Conservation (phyloP, 2,888 invertebrate genomes). For the Bellardia bayeri region DNA sequence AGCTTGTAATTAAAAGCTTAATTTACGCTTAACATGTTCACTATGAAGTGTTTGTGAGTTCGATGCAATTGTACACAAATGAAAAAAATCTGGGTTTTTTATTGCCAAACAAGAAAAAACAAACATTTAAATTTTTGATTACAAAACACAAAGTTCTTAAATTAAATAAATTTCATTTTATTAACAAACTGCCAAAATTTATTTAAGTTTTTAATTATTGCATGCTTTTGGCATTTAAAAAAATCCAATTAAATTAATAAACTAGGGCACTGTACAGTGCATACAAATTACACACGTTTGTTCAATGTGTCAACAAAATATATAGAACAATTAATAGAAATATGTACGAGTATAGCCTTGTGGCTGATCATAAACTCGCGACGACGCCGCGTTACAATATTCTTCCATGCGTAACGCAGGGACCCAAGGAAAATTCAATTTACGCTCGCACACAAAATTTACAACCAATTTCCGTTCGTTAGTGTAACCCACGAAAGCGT, state of each 20-base stretch:
- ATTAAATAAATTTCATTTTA: slow-evolving; percentile 36
- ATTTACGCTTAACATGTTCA: slow-evolving; percentile 64
- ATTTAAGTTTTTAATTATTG: slow-evolving; percentile 50
- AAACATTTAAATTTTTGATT: background rate
- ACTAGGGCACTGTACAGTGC: background rate
- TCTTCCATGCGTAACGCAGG: slow-evolving; percentile 59
- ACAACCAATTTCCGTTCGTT: slow-evolving; percentile 57
- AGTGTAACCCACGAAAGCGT: slow-evolving; percentile 62
- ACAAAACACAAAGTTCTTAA: slow-evolving; percentile 15
- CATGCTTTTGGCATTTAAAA: slow-evolving; percentile 28
- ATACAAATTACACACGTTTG: slow-evolving; percentile 23
- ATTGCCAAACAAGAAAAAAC: background rate
- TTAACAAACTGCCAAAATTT: slow-evolving; percentile 59
- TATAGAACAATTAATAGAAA: slow-evolving; percentile 46
- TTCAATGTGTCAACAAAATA: slow-evolving; percentile 31
- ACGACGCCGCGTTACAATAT: slow-evolving; percentile 17
- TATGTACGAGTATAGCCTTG: slow-evolving; percentile 42
- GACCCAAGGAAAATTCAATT: slow-evolving; percentile 42
- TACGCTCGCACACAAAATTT: slow-evolving; percentile 29
- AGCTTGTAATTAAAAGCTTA: slow-evolving; percentile 68
- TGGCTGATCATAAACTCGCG: slow-evolving; percentile 47
- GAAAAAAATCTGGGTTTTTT: background rate
- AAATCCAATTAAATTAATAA: slow-evolving; percentile 30
- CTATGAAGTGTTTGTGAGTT: slow-evolving; percentile 14
- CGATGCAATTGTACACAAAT: background rate